phyloP scores from a whole-genome alignment of 23 tunicate genomes.

The Ciona savignyi region DNA sequence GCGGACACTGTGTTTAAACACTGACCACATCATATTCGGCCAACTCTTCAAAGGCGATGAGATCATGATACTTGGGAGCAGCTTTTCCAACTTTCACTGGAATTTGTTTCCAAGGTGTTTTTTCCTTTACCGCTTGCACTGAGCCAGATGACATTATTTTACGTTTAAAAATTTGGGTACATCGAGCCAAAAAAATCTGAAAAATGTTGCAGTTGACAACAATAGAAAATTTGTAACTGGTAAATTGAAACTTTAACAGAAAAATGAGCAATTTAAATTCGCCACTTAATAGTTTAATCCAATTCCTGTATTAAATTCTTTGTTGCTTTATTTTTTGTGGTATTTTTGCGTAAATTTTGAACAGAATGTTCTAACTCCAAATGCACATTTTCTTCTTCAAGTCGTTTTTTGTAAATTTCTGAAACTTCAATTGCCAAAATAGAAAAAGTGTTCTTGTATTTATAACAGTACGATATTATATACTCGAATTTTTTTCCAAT shows the following conservation, averaged over 20 bases:
- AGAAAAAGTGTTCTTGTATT: slow-evolving; percentile 13
- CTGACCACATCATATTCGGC: slow-evolving; percentile 36
- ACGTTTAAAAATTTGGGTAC: background rate
- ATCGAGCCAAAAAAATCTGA: background rate
- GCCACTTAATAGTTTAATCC: background rate
- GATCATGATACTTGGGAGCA: slow-evolving; percentile 39
- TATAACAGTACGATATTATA: slow-evolving; percentile 21
- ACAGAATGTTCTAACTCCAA: background rate
- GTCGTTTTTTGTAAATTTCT: slow-evolving; percentile 42
- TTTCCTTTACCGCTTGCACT: background rate
- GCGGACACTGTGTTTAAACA: background rate
- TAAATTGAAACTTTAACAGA: background rate
- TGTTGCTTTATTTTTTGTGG: background rate
- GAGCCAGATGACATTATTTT: background rate
- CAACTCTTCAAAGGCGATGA: slow-evolving; percentile 74
- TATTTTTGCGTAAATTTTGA: background rate
- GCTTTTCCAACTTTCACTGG: slow-evolving; percentile 39
- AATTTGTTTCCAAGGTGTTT: slow-evolving; percentile 39
- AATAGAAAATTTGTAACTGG: background rate
- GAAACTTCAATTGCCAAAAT: slow-evolving; percentile 37
- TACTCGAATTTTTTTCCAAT: slow-evolving; percentile 60
- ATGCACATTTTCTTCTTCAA: slow-evolving; percentile 1
- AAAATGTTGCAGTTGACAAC: too few relatives aligned
- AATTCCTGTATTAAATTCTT: slow-evolving; percentile 8
- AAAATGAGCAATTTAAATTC: too few relatives aligned